Conservation (phyloP, 2,888 invertebrate genomes). For the Euphydryas editha region DNA sequence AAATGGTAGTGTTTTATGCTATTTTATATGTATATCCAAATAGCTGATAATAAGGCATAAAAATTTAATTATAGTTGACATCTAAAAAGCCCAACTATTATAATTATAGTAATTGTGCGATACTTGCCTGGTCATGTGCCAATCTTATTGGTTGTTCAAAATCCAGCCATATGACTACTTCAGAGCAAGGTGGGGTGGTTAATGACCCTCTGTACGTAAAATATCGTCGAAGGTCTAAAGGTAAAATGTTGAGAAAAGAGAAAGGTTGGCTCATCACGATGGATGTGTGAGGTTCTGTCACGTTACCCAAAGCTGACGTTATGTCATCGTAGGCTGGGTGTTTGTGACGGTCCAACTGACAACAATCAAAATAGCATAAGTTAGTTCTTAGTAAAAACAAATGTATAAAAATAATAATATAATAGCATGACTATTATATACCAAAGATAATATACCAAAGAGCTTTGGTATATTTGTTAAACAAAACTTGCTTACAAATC, state of each 20-base stretch:
- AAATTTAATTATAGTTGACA: too few relatives aligned
- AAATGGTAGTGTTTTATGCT: too few relatives aligned
- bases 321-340: slow-evolving; percentile 84
- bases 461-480: too few relatives aligned
- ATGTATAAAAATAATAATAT: neutral
- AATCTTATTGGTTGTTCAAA: slow-evolving; percentile 88
- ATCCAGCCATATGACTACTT: slow-evolving; percentile 94
- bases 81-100: too few relatives aligned
- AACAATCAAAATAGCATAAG: neutral
- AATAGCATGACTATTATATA: too few relatives aligned
- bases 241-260: slow-evolving; percentile 82
- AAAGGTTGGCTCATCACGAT: slow-evolving; percentile 76
- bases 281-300: slow-evolving; percentile 80
- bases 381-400: too few relatives aligned
- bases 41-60: too few relatives aligned
- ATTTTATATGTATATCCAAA: too few relatives aligned
- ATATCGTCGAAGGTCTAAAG: slow-evolving; percentile 84
- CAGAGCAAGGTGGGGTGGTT: slow-evolving; percentile 93
- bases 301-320: slow-evolving; percentile 79
- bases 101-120: slow-evolving; percentile 7
- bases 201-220: slow-evolving; percentile 94
- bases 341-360: slow-evolving; percentile 75
- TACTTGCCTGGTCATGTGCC: slow-evolving; percentile 85
- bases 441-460: too few relatives aligned
- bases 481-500: too few relatives aligned